Conservation (phyloP, 2,113 vertebrate genomes). For the Herpailurus yagouaroundi region DNA sequence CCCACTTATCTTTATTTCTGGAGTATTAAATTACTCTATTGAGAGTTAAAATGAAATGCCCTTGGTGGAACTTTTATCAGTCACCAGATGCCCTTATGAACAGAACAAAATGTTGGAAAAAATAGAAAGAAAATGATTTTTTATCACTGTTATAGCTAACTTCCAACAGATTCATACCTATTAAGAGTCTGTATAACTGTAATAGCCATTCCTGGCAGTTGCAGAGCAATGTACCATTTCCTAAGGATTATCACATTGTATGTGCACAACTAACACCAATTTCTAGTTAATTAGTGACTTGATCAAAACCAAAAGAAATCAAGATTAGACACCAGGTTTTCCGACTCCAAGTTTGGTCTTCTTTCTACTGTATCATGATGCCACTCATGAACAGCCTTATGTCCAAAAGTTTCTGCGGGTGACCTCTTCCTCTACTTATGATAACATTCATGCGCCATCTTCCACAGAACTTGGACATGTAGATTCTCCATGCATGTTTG, state of each 20-base stretch:
- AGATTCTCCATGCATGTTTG: not conserved
- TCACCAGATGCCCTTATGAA: not conserved
- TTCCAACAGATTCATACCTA: not conserved
- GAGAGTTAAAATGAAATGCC: not conserved
- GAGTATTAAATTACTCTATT: not conserved
- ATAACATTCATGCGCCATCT: not conserved
- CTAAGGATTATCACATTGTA: not conserved
- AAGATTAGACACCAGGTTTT: not conserved
- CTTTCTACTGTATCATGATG: not conserved
- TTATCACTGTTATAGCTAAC: not conserved
- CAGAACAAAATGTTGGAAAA: not conserved
- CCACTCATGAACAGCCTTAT: not conserved
- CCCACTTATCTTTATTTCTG: not conserved
- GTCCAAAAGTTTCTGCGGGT: not conserved
- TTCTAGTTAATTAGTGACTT: not conserved
- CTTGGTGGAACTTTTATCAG: not conserved
- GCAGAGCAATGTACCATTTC: not conserved
- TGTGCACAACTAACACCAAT: not conserved
- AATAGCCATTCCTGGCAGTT: not conserved
- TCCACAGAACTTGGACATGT: not conserved
- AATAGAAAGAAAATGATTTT: not conserved
- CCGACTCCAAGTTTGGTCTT: not conserved
- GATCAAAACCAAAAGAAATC: not conserved
- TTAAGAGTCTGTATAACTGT: not conserved
- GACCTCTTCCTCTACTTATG: not conserved